phyloP scores from a whole-genome alignment of 2,888 invertebrate genomes.

The Prosopocoilus inquinatus region DNA sequence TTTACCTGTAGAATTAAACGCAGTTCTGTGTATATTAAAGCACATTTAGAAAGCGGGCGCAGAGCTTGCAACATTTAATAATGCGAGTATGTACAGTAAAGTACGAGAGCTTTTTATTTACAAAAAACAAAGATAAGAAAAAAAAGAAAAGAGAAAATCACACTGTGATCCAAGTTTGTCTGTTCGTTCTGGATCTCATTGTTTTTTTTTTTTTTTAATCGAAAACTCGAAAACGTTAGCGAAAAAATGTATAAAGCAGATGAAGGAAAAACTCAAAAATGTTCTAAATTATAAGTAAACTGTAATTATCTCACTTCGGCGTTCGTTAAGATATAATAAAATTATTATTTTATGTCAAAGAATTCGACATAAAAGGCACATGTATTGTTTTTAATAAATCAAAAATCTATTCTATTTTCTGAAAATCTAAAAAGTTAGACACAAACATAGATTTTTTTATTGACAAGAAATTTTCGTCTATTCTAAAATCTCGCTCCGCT shows the following conservation, averaged over 20 bases:
- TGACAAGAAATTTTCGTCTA: conserved; percentile 23
- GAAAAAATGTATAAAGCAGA: conserved; percentile 18
- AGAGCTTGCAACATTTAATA: conserved; percentile 10
- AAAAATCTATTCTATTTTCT: conserved; percentile 16
- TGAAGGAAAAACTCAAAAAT: conserved; percentile 13
- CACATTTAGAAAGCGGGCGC: conserved; percentile 8
- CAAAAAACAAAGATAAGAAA: too few relatives aligned
- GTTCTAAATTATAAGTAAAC: too few relatives aligned
- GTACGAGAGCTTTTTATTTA: conserved; percentile 12
- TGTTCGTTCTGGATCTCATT: conserved; percentile 14
- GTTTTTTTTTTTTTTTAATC: conserved; percentile 8
- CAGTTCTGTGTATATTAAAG: too few relatives aligned
- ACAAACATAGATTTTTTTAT: conserved; percentile 45
- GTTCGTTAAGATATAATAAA: conserved; percentile 10
- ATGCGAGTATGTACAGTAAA: conserved; percentile 12
- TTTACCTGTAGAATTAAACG: not conserved
- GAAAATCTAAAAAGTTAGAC: conserved; percentile 40
- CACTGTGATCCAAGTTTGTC: conserved; percentile 13
- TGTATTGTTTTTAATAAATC: conserved; percentile 7
- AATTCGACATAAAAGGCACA: conserved; percentile 19
- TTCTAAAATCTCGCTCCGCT: conserved; percentile 26
- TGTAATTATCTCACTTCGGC: not conserved
- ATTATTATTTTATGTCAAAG: conserved; percentile 16
- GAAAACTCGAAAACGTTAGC: conserved; percentile 19
- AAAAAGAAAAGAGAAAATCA: too few relatives aligned